Evolutionary conservation across 2,113 vertebrate genomes (phyloP).

Genomic region (Istiophorus platypterus): DNA sequence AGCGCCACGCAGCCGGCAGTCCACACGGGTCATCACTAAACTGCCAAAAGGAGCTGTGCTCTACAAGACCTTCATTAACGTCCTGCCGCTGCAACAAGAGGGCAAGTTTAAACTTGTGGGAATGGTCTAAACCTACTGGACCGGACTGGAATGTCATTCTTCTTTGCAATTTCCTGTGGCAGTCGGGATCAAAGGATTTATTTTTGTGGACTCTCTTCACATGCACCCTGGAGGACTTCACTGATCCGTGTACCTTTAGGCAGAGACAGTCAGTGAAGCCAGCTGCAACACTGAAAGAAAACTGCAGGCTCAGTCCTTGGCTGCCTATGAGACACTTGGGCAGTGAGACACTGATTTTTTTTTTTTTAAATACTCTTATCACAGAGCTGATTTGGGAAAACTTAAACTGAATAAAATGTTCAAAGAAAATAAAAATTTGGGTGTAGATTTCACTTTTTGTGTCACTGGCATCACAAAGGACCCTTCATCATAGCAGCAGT

Average conservation of each 20-base stretch:
- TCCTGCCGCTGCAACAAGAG: constrained; percentile 88
- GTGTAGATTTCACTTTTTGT: background rate
- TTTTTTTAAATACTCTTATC: too few species aligned
- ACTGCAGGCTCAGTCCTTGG: background rate
- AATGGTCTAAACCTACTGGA: constrained; percentile 85
- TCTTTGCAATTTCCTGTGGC: background rate
- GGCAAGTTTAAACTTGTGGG: constrained; percentile 90
- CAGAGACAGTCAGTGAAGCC: background rate
- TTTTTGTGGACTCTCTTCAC: background rate
- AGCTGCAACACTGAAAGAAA: background rate
- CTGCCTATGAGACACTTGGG: background rate
- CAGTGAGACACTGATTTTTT: too few species aligned
- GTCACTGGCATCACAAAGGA: background rate
- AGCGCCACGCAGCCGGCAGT: constrained; percentile 82
- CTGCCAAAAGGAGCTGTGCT: constrained; percentile 91
- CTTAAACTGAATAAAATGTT: background rate
- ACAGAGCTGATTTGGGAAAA: background rate
- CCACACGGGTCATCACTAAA: constrained; percentile 83
- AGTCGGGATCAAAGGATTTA: background rate
- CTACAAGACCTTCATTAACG: constrained; percentile 95
- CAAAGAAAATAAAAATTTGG: background rate
- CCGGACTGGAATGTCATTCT: background rate
- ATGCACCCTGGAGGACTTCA: background rate
- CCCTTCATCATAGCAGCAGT: background rate
- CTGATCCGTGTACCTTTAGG: background rate